Percentiles rank a stretch among this genome's conserved stretches.
phyloP scores from a whole-genome alignment of 35 echinoderm and acorn worm species.

The Stichopus chloronotus region DNA sequence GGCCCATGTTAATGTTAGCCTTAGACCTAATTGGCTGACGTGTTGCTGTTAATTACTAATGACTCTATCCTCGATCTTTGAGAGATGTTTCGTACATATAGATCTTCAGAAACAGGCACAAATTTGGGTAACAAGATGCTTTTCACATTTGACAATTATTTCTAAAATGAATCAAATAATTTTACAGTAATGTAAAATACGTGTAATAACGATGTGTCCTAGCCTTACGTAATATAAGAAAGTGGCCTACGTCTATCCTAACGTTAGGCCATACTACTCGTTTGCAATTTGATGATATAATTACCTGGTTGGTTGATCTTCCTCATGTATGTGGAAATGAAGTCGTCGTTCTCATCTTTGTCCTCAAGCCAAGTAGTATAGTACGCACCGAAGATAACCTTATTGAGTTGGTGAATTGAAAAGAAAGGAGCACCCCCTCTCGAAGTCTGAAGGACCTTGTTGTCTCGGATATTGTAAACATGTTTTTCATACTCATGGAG shows the following conservation, averaged over 20 bases:
- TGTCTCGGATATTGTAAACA: too few species aligned
- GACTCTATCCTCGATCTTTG: background rate
- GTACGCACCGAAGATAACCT: too few species aligned
- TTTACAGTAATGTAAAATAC: background rate
- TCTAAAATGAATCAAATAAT: background rate
- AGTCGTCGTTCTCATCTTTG: background rate
- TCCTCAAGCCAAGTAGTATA: conserved; percentile 6
- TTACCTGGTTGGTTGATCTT: background rate
- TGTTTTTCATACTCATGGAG: too few species aligned
- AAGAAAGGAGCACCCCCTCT: too few species aligned
- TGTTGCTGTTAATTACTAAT: too few species aligned
- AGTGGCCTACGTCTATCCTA: background rate
- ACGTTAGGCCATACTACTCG: background rate
- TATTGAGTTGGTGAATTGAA: too few species aligned
- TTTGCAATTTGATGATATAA: background rate
- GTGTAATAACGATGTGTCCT: background rate
- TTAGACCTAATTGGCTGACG: too few species aligned
- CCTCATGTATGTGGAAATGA: conserved; percentile 27
- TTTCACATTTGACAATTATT: background rate
- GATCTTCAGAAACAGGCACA: background rate
- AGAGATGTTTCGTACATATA: background rate
- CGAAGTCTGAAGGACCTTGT: too few species aligned
- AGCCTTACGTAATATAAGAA: background rate
- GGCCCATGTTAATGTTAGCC: too few species aligned
- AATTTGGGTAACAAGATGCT: background rate